These are phyloP conservation scores for Camptogramma bilineatum DNA, from an alignment of 2,888 invertebrate species.

Conservation along the genomic window DNA sequence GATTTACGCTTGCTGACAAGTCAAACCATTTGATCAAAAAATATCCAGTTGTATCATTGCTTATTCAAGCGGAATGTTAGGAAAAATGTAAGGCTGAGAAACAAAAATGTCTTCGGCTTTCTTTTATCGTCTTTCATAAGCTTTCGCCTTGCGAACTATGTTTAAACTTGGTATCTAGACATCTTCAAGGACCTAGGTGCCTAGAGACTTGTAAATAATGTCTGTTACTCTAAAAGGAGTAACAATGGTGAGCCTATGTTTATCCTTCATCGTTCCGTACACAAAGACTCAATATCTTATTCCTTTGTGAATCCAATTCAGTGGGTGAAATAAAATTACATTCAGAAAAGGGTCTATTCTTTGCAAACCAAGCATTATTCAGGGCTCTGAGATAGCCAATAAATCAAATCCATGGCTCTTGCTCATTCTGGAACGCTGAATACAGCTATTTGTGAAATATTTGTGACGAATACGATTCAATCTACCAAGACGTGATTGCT, in stretches of 20 bases:
- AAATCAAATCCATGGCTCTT: constrained; percentile 40
- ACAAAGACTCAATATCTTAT: constrained; percentile 25
- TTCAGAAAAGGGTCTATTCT: constrained; percentile 31
- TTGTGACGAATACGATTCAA: constrained; percentile 22
- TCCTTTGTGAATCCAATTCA: constrained; percentile 26
- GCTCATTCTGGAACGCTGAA: constrained; percentile 13
- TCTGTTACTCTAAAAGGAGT: neutral
- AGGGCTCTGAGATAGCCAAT: constrained; percentile 35
- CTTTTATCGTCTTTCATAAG: neutral
- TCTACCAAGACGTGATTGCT: neutral
- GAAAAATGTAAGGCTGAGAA: neutral
- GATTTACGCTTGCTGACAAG: too few species aligned
- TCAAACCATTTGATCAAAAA: too few species aligned
- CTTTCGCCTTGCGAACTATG: neutral
- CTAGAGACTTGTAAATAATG: neutral
- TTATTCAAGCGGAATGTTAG: neutral
- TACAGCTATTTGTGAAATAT: constrained; percentile 6
- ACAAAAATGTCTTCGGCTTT: neutral
- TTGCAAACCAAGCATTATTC: constrained; percentile 40
- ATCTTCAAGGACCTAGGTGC: neutral
- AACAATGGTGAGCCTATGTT: neutral
- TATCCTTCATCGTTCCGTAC: constrained; percentile 15
- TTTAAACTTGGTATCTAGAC: neutral
- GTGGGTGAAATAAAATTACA: constrained; percentile 39
- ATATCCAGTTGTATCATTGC: neutral